Percentiles rank a stretch among this genome's conserved stretches.
phyloP scores from a whole-genome alignment of 2,888 invertebrate species.

The Frankliniella intonsa region DNA sequence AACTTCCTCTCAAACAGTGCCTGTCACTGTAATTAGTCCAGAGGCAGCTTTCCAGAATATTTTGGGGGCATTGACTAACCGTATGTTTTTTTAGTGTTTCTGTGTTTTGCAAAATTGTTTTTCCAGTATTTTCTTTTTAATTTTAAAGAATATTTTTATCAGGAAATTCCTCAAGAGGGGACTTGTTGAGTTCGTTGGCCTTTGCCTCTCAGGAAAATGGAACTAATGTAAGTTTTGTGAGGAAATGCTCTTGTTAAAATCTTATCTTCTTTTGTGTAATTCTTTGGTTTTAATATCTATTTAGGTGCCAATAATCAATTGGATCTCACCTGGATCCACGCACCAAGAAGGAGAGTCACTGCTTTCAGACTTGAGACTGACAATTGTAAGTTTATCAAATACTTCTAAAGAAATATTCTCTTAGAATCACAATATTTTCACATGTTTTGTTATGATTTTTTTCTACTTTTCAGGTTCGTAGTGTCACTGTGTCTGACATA shows the following conservation, averaged over 20 bases:
- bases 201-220: no score
- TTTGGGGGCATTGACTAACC: no score
- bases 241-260: no score
- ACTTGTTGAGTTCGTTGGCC: no score
- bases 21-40: background rate
- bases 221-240: no score
- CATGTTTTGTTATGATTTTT: background rate
- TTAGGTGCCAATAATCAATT: background rate
- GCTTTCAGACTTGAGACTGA: background rate
- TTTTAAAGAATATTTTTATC: no score
- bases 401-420: background rate
- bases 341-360: background rate
- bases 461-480: background rate
- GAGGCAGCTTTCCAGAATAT: no score
- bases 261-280: no score
- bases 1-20: background rate
- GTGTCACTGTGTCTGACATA: background rate
- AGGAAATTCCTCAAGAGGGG: no score
- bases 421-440: slow-evolving; percentile 7
- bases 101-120: background rate
- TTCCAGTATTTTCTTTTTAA: background rate
- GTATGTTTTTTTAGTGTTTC: background rate
- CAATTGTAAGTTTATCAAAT: slow-evolving; percentile 17
- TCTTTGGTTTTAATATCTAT: background rate
- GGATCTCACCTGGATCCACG: background rate